Evolutionary conservation across 2,888 invertebrate genomes (phyloP).

Genomic region (Mesorhabditis sp.): DNA sequence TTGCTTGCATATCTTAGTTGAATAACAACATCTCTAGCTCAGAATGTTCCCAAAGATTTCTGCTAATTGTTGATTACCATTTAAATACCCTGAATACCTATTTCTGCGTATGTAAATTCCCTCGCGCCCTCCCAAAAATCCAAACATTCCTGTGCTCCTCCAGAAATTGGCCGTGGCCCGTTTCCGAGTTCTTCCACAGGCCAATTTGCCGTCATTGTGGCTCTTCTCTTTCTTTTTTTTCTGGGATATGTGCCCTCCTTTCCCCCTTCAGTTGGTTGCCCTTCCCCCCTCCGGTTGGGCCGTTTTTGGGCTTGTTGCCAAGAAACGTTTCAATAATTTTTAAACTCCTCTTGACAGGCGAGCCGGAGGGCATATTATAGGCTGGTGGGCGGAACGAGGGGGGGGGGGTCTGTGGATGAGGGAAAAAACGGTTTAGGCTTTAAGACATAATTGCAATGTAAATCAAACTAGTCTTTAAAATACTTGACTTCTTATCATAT

Average conservation of each 20-base stretch:
- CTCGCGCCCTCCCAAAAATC: too few relatives aligned
- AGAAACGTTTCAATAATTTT: slow-evolving; percentile 4
- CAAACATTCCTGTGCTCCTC: too few relatives aligned
- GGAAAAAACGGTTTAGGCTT: neutral
- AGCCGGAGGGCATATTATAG: neutral
- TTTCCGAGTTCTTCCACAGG: too few relatives aligned
- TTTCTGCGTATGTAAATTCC: too few relatives aligned
- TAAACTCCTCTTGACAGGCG: neutral
- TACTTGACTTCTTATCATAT: too few relatives aligned
- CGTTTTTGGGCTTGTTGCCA: neutral
- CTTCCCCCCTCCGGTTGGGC: neutral
- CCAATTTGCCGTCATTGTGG: neutral
- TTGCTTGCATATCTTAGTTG: too few relatives aligned
- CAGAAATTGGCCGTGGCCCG: too few relatives aligned
- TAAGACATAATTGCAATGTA: neutral
- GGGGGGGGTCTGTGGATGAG: neutral
- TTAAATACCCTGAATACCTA: too few relatives aligned
- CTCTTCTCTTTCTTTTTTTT: neutral
- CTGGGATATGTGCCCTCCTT: neutral
- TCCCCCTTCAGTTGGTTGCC: neutral
- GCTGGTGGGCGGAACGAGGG: neutral
- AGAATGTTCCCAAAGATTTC: too few relatives aligned
- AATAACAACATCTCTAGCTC: too few relatives aligned
- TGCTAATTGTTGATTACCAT: too few relatives aligned
- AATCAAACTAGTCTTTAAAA: neutral